These are phyloP conservation scores for Forbesichthys agassizii DNA, from an alignment of 2,113 vertebrate species.

Conservation along the genomic window DNA sequence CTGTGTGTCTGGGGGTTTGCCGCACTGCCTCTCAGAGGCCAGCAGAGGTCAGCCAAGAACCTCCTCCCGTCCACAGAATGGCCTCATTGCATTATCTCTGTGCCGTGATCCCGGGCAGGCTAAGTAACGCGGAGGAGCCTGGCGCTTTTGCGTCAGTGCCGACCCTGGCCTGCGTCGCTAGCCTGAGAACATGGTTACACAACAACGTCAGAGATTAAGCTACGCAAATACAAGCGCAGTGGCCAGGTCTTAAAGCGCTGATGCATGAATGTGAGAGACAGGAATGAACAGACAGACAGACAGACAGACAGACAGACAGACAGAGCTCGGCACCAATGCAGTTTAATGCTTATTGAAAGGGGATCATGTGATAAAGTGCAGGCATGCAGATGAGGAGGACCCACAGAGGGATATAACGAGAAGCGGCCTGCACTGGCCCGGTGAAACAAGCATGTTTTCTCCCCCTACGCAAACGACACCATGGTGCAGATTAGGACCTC, in stretches of 20 bases:
- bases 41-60: slow-evolving; percentile 72
- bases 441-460: slow-evolving; percentile 30
- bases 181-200: slow-evolving; percentile 27
- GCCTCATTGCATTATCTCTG: slow-evolving; percentile 32
- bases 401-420: background rate
- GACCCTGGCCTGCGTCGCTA: slow-evolving; percentile 9
- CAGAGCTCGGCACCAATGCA: background rate
- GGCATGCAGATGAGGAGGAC: background rate
- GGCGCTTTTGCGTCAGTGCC: background rate
- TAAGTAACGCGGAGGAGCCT: background rate
- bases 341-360: background rate
- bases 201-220: background rate
- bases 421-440: background rate
- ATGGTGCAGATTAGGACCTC: slow-evolving; percentile 33
- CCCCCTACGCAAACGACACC: slow-evolving; percentile 33
- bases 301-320: background rate
- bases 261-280: background rate
- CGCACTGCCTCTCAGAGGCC: slow-evolving; percentile 53
- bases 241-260: background rate
- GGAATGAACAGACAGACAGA: background rate
- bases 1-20: slow-evolving; percentile 3
- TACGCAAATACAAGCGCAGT: slow-evolving; percentile 10
- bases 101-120: slow-evolving; percentile 32
- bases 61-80: slow-evolving; percentile 44
- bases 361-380: background rate